Base-by-base conservation (phyloP, 2,797 vertebrate genomes). In the Pseudopleuronectes americanus region DNA sequence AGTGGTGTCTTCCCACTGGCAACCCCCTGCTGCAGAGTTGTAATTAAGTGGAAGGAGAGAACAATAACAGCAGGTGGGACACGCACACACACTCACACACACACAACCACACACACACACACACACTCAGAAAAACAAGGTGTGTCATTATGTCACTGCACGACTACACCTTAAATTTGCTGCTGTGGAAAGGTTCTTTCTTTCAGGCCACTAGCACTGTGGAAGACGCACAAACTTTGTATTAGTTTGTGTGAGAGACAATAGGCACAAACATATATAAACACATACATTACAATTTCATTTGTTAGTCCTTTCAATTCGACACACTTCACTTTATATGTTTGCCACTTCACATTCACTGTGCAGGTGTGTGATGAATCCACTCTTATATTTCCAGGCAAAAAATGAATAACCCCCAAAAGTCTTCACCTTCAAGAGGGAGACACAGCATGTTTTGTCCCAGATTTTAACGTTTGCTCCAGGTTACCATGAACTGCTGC, bases 41-140 rank as follows among this genome's bases (percentile, higher is more conserved):
- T 82, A 78, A 85, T 76, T 77, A 73, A 31, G 36, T 65, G 61
- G 65, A 80, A 70, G 72, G 53, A 70, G 71, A 72, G 76, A 84
- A 75, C 48, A 75, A 60, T 57, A 83, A 77, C 38, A 87, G 79
- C 41, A 6, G 36, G 36, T 38, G 36, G 36, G 36, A 36, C 41
- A 14, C 36, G 66, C 43, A 73, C 43, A 36, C 19, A 69, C n/a
- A 63, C 33, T 57, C 48, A 59, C 23, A 26, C 26, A 26, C 26
- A 26, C 26, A 26, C 26, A 26, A 3, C 3, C 26, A 26, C 26
- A 26, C 26, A 26, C 26, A 26, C 26, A 31, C 28, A 31, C 28
- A 31, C 28, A 31, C 28, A 31, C 28, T 0, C 28, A 76, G 47
- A 59, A 17, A 6, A 58, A 38, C 38, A 56, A 60, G 41, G 41